A percentile compares a stretch with the other conserved stretches of the same genome.
Evolutionary conservation across 2,888 invertebrate genomes (phyloP).

Genomic region (Andrena bucephala): DNA sequence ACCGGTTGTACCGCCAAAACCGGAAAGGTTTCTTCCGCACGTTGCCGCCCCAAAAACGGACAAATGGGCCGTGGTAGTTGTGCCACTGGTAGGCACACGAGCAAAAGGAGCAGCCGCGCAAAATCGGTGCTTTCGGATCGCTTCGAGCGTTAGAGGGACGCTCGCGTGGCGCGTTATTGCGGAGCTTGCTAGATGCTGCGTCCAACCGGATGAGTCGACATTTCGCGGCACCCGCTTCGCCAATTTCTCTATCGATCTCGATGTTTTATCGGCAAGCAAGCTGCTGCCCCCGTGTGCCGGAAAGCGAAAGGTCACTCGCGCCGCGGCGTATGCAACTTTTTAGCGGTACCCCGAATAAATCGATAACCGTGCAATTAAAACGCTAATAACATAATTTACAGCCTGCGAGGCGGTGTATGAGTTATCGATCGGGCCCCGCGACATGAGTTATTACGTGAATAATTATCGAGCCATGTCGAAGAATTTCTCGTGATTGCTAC

Average conservation of each 20-base stretch:
- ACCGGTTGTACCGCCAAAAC: constrained; percentile 82
- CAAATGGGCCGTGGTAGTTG: constrained; percentile 81
- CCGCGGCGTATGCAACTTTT: constrained; percentile 37
- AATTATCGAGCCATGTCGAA: constrained; percentile 71
- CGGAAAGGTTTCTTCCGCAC: constrained; percentile 83
- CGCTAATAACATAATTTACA: constrained; percentile 77
- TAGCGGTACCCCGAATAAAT: constrained; percentile 44
- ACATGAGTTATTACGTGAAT: constrained; percentile 73
- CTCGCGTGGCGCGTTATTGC: background rate
- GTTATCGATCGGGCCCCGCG: constrained; percentile 71
- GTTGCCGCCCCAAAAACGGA: constrained; percentile 79
- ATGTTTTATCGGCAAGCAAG: constrained; percentile 19
- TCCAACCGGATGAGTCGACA: background rate
- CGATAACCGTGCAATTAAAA: constrained; percentile 74
- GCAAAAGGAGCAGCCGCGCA: constrained; percentile 74
- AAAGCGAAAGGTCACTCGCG: constrained; percentile 41
- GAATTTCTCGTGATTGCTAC: constrained; percentile 51
- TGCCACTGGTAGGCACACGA: constrained; percentile 69
- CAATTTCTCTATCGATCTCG: background rate
- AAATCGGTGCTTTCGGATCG: constrained; percentile 66
- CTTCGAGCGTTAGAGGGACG: background rate
- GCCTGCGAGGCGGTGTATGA: constrained; percentile 69
- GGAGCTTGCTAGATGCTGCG: background rate
- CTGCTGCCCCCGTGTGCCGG: background rate
- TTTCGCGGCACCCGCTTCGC: background rate